Base-by-base conservation (phyloP, 2,888 invertebrate genomes). In the Lasioglossum marginatum region DNA sequence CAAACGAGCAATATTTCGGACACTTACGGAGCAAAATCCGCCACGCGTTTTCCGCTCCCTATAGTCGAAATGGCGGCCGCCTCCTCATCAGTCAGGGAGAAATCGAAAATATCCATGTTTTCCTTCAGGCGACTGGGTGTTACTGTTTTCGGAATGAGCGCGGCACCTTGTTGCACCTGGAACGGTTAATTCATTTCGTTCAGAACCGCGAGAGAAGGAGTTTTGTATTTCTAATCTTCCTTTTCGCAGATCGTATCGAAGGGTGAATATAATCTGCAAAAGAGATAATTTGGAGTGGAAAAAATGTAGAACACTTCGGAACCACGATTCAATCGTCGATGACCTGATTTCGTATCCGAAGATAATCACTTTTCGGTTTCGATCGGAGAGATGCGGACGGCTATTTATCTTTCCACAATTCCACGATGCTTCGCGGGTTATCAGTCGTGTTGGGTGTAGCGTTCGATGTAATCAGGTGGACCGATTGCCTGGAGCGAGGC, bases 41-140 rank as follows among this genome's bases (percentile, higher is more conserved):
- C 96, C 71, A 97, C 95, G n/a, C 97, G 96, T 1, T 97, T 97
- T 92, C 97, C 97, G 85, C 97, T 97, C 90, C 97, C 96, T 72
- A 95, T 91, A 2, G 87, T 80, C 60, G 94, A 93, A 14, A 96
- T 92, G 16, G 86, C 81, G 2, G 90, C 88, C 92, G 96, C 92
- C 85, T 97, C 97, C 0, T 96, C 96, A 0, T 94, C 90, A 0
- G 96, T 93, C 82, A 97, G 94, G 66, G 96, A 94, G 93, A 97
- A 97, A 93, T 97, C 96, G 91, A 96, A 96, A 79, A 97, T 96
- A 76, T 97, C 91, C 87, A 96, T 96, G 94, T 97, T 97, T 92
- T 96, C 96, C n/a, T 95, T 94, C 81, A 97, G 96, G 45, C 97
- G 95, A 0, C 94, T 91, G 88, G 96, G 95, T 14, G 95, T 97